These are phyloP conservation scores for Sorex maritimensis DNA, from an alignment of 2,797 vertebrate species.

Conservation along the genomic window DNA sequence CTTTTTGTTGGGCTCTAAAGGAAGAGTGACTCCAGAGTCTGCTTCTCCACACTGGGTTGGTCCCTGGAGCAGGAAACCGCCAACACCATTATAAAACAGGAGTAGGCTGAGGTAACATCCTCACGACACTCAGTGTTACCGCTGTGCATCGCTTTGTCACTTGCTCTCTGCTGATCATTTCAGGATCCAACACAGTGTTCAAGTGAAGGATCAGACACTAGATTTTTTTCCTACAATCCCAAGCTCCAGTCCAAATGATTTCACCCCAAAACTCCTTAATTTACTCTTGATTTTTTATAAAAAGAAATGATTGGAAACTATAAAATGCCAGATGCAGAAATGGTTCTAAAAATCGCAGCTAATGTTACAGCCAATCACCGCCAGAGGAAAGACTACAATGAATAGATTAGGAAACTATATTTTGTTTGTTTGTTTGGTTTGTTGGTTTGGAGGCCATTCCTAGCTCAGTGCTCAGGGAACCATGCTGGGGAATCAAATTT, in stretches of 20 bases:
- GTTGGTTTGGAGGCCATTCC: too few relatives aligned
- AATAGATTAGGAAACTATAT: background rate
- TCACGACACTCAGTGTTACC: background rate
- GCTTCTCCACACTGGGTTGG: background rate
- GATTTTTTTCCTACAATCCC: background rate
- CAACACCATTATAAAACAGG: background rate
- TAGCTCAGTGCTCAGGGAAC: too few relatives aligned
- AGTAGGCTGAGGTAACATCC: background rate
- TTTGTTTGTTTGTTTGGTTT: too few relatives aligned
- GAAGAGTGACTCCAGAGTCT: background rate
- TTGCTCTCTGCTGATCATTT: background rate
- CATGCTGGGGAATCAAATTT: too few relatives aligned
- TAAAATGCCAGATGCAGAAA: background rate
- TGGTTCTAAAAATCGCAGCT: background rate
- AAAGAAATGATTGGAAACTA: background rate
- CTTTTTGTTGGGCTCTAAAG: background rate
- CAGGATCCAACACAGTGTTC: background rate
- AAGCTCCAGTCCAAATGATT: background rate
- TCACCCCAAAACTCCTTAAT: background rate
- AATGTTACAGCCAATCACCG: background rate
- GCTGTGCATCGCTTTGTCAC: background rate
- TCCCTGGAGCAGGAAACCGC: background rate
- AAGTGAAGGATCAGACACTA: background rate
- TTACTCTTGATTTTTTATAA: background rate
- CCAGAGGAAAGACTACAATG: background rate